Conservation (phyloP, 2,888 invertebrate genomes). For the Hedychridium roseum region DNA sequence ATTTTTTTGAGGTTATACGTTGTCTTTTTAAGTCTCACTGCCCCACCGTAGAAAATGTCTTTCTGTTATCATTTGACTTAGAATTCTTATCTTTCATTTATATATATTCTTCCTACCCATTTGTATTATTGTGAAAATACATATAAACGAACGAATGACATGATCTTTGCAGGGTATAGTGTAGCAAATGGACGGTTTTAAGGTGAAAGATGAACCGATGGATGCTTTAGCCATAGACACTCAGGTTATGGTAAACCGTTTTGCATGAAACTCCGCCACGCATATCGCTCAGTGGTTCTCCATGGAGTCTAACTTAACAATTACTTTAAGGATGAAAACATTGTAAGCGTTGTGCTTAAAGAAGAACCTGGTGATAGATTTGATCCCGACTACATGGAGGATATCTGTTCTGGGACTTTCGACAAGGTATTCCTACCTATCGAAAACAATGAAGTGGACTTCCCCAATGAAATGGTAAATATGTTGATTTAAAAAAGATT, state of each 20-base stretch:
- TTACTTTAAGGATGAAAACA: slow-evolving; percentile 58
- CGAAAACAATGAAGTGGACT: slow-evolving; percentile 57
- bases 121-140: slow-evolving; percentile 7
- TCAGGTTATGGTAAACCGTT: slow-evolving; percentile 58
- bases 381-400: slow-evolving; percentile 58
- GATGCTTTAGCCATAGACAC: slow-evolving; percentile 51
- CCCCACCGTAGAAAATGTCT: slow-evolving; percentile 24
- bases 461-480: slow-evolving; percentile 59
- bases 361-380: slow-evolving; percentile 56
- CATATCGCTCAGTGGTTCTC: slow-evolving; percentile 29
- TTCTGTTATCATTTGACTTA: slow-evolving; percentile 14
- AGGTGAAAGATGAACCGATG: slow-evolving; percentile 52
- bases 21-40: slow-evolving; percentile 21
- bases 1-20: slow-evolving; percentile 32
- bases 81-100: slow-evolving; percentile 7
- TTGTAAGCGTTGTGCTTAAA: slow-evolving; percentile 56
- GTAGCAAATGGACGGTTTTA: slow-evolving; percentile 49
- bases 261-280: slow-evolving; percentile 43
- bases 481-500: not conserved
- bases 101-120: slow-evolving; percentile 4
- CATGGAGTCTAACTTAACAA: slow-evolving; percentile 41
- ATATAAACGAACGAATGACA: slow-evolving; percentile 19
- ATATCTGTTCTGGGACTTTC: slow-evolving; percentile 57
- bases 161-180: slow-evolving; percentile 36
- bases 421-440: slow-evolving; percentile 59